A percentile compares a stretch with the other conserved stretches of the same genome.
These are phyloP conservation scores for Cyphomyrmex costatus DNA, from an alignment of 1,140 invertebrate species.

Conservation along the genomic window DNA sequence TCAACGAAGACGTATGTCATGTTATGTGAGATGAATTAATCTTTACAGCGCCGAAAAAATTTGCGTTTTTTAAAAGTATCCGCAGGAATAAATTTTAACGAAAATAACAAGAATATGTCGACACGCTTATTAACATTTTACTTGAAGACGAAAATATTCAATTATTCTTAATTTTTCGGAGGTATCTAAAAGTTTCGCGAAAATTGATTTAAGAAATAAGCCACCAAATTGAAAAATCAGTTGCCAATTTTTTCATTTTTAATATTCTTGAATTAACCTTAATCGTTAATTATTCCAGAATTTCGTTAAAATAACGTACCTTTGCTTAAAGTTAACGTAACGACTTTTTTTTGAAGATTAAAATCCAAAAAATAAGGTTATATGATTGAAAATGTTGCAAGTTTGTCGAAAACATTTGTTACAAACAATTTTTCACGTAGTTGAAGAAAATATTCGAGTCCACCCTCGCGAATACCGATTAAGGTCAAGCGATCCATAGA, in stretches of 20 bases:
- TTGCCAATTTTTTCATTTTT: neutral
- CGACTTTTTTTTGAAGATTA: too few relatives aligned
- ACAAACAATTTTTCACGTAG: too few relatives aligned
- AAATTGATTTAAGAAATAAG: neutral
- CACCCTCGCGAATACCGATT: too few relatives aligned
- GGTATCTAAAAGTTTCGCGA: neutral
- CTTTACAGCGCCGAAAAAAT: neutral
- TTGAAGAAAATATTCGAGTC: too few relatives aligned
- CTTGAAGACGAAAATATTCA: neutral
- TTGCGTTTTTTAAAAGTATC: neutral
- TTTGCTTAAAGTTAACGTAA: too few relatives aligned
- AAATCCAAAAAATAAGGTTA: too few relatives aligned
- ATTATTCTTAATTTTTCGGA: neutral
- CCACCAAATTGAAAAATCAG: too few relatives aligned
- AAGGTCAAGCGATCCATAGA: neutral
- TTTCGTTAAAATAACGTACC: too few relatives aligned
- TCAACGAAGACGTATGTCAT: slow-evolving; percentile 25
- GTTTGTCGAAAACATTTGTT: too few relatives aligned
- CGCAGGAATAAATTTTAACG: neutral
- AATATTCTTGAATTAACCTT: neutral
- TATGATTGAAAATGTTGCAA: too few relatives aligned
- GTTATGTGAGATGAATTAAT: neutral
- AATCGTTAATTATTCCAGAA: too few relatives aligned
- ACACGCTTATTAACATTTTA: slow-evolving; percentile 4
- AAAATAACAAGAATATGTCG: neutral